Evolutionary conservation across 1,140 invertebrate genomes (phyloP).

Genomic region (Thaumetopoea pityocampa): DNA sequence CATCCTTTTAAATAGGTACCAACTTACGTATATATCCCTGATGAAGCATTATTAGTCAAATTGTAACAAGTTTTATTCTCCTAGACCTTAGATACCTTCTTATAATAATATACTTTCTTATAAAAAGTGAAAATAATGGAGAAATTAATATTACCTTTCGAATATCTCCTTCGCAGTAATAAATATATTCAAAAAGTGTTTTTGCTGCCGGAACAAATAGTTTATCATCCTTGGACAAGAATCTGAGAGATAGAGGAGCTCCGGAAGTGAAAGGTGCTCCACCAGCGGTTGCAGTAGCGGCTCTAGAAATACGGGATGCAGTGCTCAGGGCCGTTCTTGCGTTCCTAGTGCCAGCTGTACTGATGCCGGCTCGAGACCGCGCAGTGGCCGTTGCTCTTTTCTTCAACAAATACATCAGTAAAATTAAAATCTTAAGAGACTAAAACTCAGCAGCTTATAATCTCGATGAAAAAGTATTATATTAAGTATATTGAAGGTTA

Average conservation of each 20-base stretch:
- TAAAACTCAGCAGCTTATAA: neutral
- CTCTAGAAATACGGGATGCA: slow-evolving; percentile 49
- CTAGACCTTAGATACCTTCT: too few relatives aligned
- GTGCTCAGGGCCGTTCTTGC: slow-evolving; percentile 46
- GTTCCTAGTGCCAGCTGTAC: slow-evolving; percentile 37
- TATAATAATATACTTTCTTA: too few relatives aligned
- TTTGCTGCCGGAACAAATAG: slow-evolving; percentile 52
- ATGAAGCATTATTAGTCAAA: too few relatives aligned
- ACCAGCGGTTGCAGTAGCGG: slow-evolving; percentile 47
- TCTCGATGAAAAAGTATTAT: too few relatives aligned
- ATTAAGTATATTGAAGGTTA: too few relatives aligned
- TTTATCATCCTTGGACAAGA: slow-evolving; percentile 53
- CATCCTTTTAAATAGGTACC: too few relatives aligned
- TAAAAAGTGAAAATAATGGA: too few relatives aligned
- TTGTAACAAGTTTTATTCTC: too few relatives aligned
- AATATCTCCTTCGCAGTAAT: slow-evolving; percentile 62
- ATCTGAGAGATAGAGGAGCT: slow-evolving; percentile 46
- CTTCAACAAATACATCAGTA: slow-evolving; percentile 12
- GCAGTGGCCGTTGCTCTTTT: slow-evolving; percentile 30
- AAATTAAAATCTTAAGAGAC: neutral
- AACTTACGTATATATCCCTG: too few relatives aligned
- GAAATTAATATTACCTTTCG: slow-evolving; percentile 44
- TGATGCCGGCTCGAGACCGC: slow-evolving; percentile 24
- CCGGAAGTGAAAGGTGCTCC: slow-evolving; percentile 36
- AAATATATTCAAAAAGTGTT: slow-evolving; percentile 63